These are phyloP conservation scores for Hippoglossus hippoglossus DNA, from an alignment of 2,797 vertebrate genomes.

Conservation along the genomic window DNA sequence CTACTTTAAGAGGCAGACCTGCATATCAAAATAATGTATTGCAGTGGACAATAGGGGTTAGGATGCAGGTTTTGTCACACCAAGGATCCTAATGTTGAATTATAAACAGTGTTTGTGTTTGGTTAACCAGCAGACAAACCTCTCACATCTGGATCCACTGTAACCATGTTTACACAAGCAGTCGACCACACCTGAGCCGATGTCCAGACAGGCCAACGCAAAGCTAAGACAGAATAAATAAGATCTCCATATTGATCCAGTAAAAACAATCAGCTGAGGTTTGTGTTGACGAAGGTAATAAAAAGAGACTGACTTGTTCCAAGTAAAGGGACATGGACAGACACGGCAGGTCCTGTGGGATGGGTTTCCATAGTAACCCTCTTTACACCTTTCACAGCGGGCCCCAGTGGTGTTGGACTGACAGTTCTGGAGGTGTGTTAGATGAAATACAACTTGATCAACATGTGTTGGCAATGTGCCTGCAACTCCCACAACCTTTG, in stretches of 20 bases:
- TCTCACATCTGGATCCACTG: conserved; percentile 71
- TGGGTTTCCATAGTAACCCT: conserved; percentile 87
- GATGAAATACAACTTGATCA: conserved; percentile 17
- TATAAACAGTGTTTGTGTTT: neutral
- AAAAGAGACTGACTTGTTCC: conserved; percentile 84
- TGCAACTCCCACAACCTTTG: conserved; percentile 1
- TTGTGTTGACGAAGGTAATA: neutral
- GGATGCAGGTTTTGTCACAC: neutral
- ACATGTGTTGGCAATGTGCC: neutral
- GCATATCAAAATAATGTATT: neutral
- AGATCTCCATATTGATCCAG: neutral
- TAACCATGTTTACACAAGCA: conserved; percentile 74
- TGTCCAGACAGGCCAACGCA: conserved; percentile 63
- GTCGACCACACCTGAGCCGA: conserved; percentile 49
- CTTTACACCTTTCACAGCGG: conserved; percentile 87
- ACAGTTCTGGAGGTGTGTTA: conserved; percentile 83
- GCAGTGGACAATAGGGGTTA: neutral
- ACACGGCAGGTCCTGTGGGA: conserved; percentile 79
- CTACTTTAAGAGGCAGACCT: too few species aligned
- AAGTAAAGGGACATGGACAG: conserved; percentile 87
- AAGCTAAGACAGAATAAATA: conserved; percentile 54
- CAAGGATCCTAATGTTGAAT: neutral
- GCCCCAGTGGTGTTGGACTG: conserved; percentile 85
- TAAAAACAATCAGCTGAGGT: neutral
- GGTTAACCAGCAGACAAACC: conserved; percentile 50